These are phyloP conservation scores for Sinotaia quadrata DNA, from an alignment of 2,888 invertebrate genomes.

Conservation along the genomic window DNA sequence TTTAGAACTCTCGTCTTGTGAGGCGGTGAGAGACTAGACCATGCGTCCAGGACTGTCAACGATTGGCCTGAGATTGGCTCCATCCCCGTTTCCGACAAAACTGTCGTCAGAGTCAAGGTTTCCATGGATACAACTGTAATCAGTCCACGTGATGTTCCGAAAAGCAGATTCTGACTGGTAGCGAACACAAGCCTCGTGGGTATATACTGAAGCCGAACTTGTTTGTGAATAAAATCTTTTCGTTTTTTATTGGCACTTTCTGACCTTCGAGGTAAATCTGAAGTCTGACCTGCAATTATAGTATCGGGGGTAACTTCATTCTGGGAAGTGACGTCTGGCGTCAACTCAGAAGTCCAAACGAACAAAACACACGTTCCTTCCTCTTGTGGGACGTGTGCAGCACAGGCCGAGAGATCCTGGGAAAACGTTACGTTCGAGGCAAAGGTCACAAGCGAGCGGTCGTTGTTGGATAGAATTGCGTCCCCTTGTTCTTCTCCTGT, in stretches of 20 bases:
- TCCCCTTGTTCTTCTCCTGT: slow-evolving; percentile 3
- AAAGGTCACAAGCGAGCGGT: background rate
- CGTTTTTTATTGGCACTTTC: too few relatives aligned
- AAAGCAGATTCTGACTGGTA: background rate
- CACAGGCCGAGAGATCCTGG: slow-evolving; percentile 16
- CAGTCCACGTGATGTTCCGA: slow-evolving; percentile 15
- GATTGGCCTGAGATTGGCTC: slow-evolving; percentile 9
- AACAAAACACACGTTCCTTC: background rate
- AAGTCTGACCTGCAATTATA: too few relatives aligned
- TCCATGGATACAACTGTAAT: slow-evolving; percentile 6
- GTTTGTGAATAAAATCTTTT: too few relatives aligned
- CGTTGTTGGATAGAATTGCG: background rate
- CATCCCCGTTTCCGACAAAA: slow-evolving; percentile 10
- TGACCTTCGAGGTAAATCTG: background rate
- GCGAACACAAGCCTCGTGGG: slow-evolving; percentile 6
- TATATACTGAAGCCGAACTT: background rate
- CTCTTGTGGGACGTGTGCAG: background rate
- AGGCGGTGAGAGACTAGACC: background rate
- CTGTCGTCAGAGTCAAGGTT: slow-evolving; percentile 3
- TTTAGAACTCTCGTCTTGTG: background rate
- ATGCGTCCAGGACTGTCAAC: background rate
- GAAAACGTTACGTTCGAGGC: slow-evolving; percentile 12
- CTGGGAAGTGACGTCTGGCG: too few relatives aligned
- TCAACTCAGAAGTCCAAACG: slow-evolving; percentile 15
- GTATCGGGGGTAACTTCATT: too few relatives aligned